Evolutionary conservation across 1,140 invertebrate species (phyloP).

Genomic region (Cataglyphis hispanica): DNA sequence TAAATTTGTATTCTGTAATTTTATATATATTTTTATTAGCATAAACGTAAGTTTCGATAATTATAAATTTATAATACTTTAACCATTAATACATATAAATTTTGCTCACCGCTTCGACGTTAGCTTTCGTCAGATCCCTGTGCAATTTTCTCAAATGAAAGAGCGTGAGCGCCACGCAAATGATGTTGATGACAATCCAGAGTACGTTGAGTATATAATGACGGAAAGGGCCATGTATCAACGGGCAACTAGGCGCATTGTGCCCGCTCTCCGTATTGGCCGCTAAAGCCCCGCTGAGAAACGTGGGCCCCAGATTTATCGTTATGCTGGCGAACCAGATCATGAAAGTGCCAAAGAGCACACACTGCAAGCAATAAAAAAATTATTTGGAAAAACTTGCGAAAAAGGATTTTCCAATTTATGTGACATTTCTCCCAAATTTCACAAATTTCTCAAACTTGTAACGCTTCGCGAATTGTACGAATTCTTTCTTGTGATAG

Average conservation of each 20-base stretch:
- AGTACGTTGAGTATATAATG: constrained; percentile 96
- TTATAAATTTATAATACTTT: background rate
- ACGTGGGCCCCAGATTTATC: constrained; percentile 96
- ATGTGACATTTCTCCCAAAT: background rate
- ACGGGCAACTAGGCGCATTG: constrained; percentile 92
- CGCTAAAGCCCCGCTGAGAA: constrained; percentile 94
- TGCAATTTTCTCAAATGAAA: constrained; percentile 95
- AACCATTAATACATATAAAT: background rate
- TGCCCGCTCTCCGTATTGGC: constrained; percentile 93
- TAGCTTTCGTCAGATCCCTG: constrained; percentile 93
- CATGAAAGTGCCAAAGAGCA: constrained; percentile 96
- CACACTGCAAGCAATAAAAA: constrained; percentile 90
- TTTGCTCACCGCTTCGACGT: constrained; percentile 88
- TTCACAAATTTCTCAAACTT: background rate
- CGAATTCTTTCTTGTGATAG: background rate
- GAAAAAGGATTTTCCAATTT: background rate
- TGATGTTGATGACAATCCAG: constrained; percentile 95
- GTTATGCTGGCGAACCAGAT: constrained; percentile 97
- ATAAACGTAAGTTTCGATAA: background rate
- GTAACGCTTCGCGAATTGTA: background rate
- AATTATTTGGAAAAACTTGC: background rate
- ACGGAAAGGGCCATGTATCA: constrained; percentile 92
- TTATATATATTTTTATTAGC: background rate
- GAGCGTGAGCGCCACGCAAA: constrained; percentile 94
- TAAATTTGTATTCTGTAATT: background rate